Evolutionary conservation across 2,888 invertebrate genomes (phyloP).

Genomic region (Ennomos quercinarius): DNA sequence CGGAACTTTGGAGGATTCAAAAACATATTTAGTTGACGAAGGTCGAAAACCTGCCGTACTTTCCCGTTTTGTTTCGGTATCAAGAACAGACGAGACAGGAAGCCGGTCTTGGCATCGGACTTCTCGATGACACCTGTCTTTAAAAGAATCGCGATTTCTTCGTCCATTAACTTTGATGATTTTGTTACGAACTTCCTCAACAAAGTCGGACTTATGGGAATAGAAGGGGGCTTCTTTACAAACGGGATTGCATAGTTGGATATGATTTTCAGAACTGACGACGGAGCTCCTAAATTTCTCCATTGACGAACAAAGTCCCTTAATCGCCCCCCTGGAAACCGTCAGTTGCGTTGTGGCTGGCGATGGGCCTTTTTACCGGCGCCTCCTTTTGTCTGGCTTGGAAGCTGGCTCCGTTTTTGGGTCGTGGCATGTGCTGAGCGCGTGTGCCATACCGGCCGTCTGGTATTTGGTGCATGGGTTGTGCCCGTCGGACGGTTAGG

Average conservation of each 20-base stretch:
- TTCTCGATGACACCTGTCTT: too few relatives aligned
- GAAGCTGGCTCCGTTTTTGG: too few relatives aligned
- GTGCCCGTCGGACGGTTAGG: too few relatives aligned
- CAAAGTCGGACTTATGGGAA: too few relatives aligned
- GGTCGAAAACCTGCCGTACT: constrained; percentile 36
- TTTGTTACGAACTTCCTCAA: too few relatives aligned
- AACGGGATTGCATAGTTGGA: constrained; percentile 32
- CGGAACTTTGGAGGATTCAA: constrained; percentile 30
- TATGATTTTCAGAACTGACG: constrained; percentile 24
- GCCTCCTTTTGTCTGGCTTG: too few relatives aligned
- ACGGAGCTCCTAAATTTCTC: constrained; percentile 11
- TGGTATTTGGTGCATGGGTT: too few relatives aligned
- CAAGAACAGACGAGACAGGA: constrained; percentile 6
- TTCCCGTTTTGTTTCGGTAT: constrained; percentile 26
- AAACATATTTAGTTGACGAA: constrained; percentile 28
- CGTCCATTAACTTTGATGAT: too few relatives aligned
- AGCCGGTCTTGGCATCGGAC: background rate
- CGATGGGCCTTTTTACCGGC: too few relatives aligned
- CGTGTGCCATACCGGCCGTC: too few relatives aligned
- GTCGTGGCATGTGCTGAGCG: too few relatives aligned
- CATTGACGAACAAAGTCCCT: constrained; percentile 5
- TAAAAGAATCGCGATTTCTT: background rate
- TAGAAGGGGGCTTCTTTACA: constrained; percentile 29
- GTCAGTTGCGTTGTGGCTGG: too few relatives aligned
- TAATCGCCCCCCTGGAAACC: constrained; percentile 22